Conservation (phyloP, 2,797 vertebrate species). For the Eulemur mongoz region DNA sequence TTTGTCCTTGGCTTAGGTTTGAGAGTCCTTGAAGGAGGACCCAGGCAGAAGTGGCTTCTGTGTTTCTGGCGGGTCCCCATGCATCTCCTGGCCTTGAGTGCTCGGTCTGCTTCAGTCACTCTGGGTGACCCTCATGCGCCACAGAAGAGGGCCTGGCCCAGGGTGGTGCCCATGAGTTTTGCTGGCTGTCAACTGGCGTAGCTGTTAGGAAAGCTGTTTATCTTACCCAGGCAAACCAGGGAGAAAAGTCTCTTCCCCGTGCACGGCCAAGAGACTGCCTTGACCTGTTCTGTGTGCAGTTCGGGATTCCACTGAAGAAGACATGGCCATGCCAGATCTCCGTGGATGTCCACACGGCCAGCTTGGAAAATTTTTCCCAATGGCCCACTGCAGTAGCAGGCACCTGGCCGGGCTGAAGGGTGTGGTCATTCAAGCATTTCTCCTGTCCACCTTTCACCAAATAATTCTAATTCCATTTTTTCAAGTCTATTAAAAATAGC, state of each 20-base stretch:
- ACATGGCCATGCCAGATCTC: not conserved
- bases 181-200: not conserved
- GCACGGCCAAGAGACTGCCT: not conserved
- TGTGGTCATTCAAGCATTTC: not conserved
- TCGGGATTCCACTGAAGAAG: not conserved
- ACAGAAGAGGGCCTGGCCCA: not conserved
- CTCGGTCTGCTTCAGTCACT: not conserved
- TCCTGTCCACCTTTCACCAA: not conserved
- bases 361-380: not conserved
- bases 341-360: not conserved
- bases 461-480: not conserved
- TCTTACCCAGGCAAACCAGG: not conserved
- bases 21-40: not conserved
- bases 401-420: not conserved
- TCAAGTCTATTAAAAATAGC: not conserved
- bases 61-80: not conserved
- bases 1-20: not conserved
- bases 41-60: not conserved
- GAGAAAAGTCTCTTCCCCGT: not conserved
- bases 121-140: not conserved
- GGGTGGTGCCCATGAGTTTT: not conserved
- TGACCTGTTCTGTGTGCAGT: not conserved
- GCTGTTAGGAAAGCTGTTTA: no score
- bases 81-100: not conserved
- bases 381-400: not conserved